Conservation (phyloP, 2,797 vertebrate genomes). For the Tragelaphus eurycerus region DNA sequence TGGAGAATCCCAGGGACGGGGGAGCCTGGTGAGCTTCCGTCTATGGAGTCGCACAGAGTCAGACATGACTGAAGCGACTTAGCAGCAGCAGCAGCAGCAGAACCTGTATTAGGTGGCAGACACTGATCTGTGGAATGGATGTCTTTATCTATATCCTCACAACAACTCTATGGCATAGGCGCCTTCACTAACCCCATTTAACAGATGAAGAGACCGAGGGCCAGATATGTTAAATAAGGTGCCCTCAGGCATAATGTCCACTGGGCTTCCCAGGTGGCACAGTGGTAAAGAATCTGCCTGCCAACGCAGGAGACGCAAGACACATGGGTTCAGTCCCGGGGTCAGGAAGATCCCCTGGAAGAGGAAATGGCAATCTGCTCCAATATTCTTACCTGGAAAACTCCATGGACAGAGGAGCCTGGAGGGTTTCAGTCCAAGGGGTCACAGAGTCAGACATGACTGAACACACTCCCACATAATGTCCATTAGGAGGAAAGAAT, state of each 20-base stretch:
- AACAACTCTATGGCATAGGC: not conserved
- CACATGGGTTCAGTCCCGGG: not conserved
- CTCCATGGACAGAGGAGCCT: not conserved
- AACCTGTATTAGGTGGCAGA: not conserved
- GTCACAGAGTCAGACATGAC: not conserved
- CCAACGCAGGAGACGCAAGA: not conserved
- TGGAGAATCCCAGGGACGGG: too few relatives aligned
- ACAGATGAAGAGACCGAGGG: not conserved
- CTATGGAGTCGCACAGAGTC: too few relatives aligned
- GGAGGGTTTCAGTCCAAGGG: not conserved
- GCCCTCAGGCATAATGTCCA: not conserved
- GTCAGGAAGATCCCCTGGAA: not conserved
- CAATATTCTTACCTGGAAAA: not conserved
- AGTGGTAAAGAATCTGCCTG: not conserved
- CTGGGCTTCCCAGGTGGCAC: not conserved
- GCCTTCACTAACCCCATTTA: not conserved
- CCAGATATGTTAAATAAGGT: not conserved
- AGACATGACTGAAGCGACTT: too few relatives aligned
- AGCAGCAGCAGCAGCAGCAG: not conserved
- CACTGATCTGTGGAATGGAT: not conserved
- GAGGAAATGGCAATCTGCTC: not conserved
- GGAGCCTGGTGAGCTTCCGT: too few relatives aligned
- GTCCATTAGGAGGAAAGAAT: not conserved
- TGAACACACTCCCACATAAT: not conserved
- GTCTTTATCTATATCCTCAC: not conserved